Evolutionary conservation across 2,797 vertebrate genomes (phyloP), one percentile per base, ranked within the genome.

Genomic region (Heliangelus exortis): DNA sequence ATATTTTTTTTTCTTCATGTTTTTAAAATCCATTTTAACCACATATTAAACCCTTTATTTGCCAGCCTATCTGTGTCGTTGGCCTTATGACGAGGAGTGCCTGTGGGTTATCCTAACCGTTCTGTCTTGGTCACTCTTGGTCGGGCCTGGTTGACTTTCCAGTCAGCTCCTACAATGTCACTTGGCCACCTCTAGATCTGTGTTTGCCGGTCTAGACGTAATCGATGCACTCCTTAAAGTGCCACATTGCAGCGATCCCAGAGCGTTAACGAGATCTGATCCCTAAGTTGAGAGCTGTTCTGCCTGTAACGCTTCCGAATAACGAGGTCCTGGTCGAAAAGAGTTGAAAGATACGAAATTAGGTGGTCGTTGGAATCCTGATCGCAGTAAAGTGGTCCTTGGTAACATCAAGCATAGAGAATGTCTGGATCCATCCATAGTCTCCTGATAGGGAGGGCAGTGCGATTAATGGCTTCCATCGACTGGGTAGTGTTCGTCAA

Each of bases 11-110:
- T n/a, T n/a, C n/a, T n/a, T 98, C 98, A 98, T 97, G 97, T 97
- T 95, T 97, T 94, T 82, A 96, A 98, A 98, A 98, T 98, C 98
- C 98, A 98, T 99, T 99, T 99, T 99, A 99, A 99, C 99, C 99
- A 99, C 98, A 98, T 99, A 98, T 99, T 99, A 99, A 99, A 99
- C 98, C 99, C 99, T 99, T 99, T 99, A 99, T 99, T 99, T 99
- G 98, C 99, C 99, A 99, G 99, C 99, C 98, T 99, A 98, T 99
- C 99, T 99, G 99, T 99, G 98, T 99, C 99, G 99, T 99, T 99
- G 99, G 99, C 99, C 99, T 99, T 98, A 98, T 99, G 98, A 98
- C 98, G 98, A 99, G 99, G 99, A 99, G 98, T 99, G 98, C 97
- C 98, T 98, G 98, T 98, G 98, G 98, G 98, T 98, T 98, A 98